Evolutionary conservation across 2,888 invertebrate species (phyloP).

Genomic region (Troides helena): DNA sequence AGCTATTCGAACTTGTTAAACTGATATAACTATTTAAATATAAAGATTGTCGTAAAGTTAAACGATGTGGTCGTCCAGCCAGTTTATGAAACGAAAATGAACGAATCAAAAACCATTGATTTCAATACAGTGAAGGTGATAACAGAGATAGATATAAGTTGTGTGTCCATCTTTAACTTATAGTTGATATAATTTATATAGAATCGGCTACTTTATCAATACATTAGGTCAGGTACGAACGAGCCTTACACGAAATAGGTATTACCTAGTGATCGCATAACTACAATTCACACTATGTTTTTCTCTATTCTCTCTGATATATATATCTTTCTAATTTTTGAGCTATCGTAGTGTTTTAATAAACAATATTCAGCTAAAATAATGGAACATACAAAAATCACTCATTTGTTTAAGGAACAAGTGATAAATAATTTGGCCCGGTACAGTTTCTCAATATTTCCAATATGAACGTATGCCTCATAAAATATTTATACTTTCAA

Average conservation of each 20-base stretch:
- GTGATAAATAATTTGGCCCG: constrained; percentile 10
- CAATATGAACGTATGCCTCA: not conserved
- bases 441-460: not conserved
- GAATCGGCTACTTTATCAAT: constrained; percentile 10
- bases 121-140: not conserved
- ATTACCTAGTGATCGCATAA: constrained; percentile 8
- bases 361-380: constrained; percentile 5
- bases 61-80: not conserved
- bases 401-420: constrained; percentile 1
- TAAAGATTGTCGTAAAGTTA: not conserved
- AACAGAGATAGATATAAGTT: not conserved
- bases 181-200: not conserved
- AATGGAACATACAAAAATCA: constrained; percentile 13
- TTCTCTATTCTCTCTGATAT: constrained; percentile 1
- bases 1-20: too few relatives aligned
- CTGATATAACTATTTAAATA: too few relatives aligned
- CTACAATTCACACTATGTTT: constrained; percentile 12
- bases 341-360: not conserved
- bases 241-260: constrained; percentile 21
- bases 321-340: not conserved
- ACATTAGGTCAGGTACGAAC: constrained; percentile 25
- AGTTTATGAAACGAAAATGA: not conserved
- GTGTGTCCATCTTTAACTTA: not conserved
- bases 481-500: not conserved
- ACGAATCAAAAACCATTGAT: not conserved